These are phyloP conservation scores for Conopomorpha cramerella DNA, from an alignment of 1,140 invertebrate species.

Conservation along the genomic window DNA sequence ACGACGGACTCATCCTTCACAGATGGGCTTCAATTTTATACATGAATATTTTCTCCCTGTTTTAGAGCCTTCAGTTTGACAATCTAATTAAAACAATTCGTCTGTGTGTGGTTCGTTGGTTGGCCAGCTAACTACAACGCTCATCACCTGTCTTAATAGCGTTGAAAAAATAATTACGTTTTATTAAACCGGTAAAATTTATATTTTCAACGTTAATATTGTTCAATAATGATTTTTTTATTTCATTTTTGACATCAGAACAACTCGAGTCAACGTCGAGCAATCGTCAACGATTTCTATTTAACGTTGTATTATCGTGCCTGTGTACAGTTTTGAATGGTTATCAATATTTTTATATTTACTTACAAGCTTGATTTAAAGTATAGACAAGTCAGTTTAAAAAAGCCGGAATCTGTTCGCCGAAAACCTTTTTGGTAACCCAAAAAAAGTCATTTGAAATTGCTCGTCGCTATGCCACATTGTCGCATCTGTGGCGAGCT, in stretches of 20 bases:
- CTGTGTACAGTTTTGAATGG: background rate
- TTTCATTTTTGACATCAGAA: no score
- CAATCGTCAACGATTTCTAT: no score
- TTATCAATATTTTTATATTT: background rate
- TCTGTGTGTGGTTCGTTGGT: background rate
- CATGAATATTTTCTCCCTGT: background rate
- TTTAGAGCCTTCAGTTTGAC: background rate
- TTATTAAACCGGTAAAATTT: no score
- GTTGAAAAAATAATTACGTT: background rate
- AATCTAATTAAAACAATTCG: background rate
- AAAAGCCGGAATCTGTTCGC: no score
- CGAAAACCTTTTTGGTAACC: no score
- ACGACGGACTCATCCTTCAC: slow-evolving; percentile 3
- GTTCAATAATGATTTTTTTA: no score
- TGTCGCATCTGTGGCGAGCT: background rate
- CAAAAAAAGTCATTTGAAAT: background rate
- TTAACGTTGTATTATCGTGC: background rate
- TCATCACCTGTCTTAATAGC: background rate
- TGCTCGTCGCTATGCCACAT: background rate
- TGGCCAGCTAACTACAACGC: background rate
- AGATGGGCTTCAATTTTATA: background rate
- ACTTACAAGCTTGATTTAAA: background rate
- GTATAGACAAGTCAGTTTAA: background rate
- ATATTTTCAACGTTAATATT: no score
- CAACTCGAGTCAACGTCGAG: no score